Percentiles rank a stretch among this genome's conserved stretches.
These are phyloP conservation scores for Drosophila paranaensis DNA, from an alignment of 2,888 invertebrate species.

Conservation along the genomic window DNA sequence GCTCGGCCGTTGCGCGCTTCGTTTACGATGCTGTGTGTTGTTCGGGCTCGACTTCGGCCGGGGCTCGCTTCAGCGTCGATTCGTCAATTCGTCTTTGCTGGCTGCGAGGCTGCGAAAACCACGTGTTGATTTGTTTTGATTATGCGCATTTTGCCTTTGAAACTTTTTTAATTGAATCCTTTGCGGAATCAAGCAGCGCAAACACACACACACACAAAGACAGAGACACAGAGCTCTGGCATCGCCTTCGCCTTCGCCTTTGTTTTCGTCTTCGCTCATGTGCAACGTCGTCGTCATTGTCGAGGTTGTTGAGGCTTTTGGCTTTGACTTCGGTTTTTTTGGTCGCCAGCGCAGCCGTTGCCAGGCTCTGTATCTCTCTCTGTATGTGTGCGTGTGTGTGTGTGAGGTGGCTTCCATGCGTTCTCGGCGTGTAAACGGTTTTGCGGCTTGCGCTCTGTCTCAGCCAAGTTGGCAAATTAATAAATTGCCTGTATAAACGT, in stretches of 20 bases:
- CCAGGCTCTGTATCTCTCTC: constrained; percentile 18
- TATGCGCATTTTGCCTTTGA: constrained; percentile 81
- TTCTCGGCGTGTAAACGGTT: constrained; percentile 69
- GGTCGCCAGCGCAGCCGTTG: constrained; percentile 2
- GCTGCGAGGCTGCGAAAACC: constrained; percentile 70
- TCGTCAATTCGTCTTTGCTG: constrained; percentile 33
- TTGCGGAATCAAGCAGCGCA: constrained; percentile 38
- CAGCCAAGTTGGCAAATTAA: constrained; percentile 70
- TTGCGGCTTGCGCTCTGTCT: constrained; percentile 51
- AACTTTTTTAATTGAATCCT: constrained; percentile 69
- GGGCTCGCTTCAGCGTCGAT: background rate
- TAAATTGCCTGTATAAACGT: constrained; percentile 77
- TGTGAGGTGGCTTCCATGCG: constrained; percentile 14
- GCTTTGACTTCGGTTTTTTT: constrained; percentile 34
- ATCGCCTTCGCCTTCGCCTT: constrained; percentile 4
- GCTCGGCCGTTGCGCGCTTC: constrained; percentile 15
- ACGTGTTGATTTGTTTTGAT: constrained; percentile 85
- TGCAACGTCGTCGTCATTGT: constrained; percentile 49
- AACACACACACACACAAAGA: background rate
- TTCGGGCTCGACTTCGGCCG: constrained; percentile 5
- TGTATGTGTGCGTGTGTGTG: background rate
- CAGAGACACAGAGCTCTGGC: background rate
- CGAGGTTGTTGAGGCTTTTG: constrained; percentile 43
- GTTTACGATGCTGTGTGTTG: background rate
- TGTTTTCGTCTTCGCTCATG: constrained; percentile 21